Base-by-base conservation (phyloP, 2,888 invertebrate species). In the Thereva unica region DNA sequence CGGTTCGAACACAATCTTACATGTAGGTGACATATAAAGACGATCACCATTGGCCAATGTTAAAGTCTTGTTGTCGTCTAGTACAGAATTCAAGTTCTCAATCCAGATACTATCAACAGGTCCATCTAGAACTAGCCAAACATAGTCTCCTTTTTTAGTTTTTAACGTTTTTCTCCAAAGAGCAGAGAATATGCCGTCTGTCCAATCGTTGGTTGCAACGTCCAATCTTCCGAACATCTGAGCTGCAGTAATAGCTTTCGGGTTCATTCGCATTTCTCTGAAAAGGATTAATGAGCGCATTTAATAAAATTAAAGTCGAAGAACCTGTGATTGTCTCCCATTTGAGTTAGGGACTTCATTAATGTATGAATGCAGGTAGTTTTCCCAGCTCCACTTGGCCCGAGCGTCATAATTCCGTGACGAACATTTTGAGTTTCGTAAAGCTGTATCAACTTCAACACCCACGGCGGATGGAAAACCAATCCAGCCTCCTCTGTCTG, bases 71-170 rank as follows among this genome's bases (percentile, higher is more conserved):
- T 97, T 97, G 75, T 97, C 97, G 79, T 97, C 97, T 59, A 97
- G 83, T 0, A 97, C 97, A 0, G 97, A 97, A 80, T 97, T 97
- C 71, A 97, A 85, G 82, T 97, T 97, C 80, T 97, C 97, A 73
- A 97, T 97, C 97, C 97, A 97, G 72, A 97, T 95, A 74, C 95
- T 94, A 78, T 97, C 97, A 0, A 97, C 97, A 0, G 97, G 97
- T 0, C 97, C 97, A 76, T 97, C 97, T 47, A 97, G 82, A 0
- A 97, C 94, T 53, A 97, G 81, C 97, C 97, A 97, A 34, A 97
- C 88, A 77, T 93, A 86, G 75, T 97, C 97, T 77, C 87, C 90
- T 72, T 90, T 88, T 82, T 93, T 96, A 1, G 92, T 83, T 81
- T 93, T 93, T 1, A 95, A 84, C 0, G 97, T 96, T 82, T 96